These are phyloP conservation scores for Macrochelys suwanniensis DNA, from an alignment of 2,797 vertebrate genomes.

Conservation along the genomic window DNA sequence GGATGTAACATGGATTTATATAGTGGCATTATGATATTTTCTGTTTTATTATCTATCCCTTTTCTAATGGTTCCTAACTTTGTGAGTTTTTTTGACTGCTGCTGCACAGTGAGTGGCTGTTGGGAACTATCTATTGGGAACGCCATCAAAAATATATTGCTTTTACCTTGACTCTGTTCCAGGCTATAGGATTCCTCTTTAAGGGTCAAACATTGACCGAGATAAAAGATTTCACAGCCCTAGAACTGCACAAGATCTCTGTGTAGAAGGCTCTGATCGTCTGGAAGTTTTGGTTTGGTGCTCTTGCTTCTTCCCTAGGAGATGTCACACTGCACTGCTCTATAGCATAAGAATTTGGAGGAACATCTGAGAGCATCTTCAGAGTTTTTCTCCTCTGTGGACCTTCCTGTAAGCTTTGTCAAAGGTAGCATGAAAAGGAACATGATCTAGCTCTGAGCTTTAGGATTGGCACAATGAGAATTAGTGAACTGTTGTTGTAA, in stretches of 20 bases:
- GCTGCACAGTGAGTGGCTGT: neutral
- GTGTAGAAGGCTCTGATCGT: neutral
- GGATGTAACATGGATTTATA: neutral
- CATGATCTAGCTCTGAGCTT: neutral
- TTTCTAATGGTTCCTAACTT: neutral
- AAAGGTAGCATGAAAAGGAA: rapidly evolving
- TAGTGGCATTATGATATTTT: neutral
- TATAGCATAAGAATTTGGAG: neutral
- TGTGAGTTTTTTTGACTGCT: neutral
- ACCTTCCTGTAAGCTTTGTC: neutral
- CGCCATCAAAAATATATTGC: rapidly evolving
- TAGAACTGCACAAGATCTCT: neutral
- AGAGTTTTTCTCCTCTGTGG: neutral
- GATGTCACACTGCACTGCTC: neutral
- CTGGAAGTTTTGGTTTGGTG: neutral
- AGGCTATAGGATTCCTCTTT: neutral
- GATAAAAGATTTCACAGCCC: no score
- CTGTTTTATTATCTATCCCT: neutral
- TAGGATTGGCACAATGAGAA: neutral
- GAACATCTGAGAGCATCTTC: neutral
- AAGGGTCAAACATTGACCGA: rapidly evolving
- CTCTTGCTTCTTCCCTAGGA: neutral
- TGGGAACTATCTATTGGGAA: neutral
- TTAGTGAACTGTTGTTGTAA: neutral
- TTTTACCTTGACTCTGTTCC: neutral